Conservation (phyloP, 2,797 vertebrate genomes). For the Tauraco hartlaubi region DNA sequence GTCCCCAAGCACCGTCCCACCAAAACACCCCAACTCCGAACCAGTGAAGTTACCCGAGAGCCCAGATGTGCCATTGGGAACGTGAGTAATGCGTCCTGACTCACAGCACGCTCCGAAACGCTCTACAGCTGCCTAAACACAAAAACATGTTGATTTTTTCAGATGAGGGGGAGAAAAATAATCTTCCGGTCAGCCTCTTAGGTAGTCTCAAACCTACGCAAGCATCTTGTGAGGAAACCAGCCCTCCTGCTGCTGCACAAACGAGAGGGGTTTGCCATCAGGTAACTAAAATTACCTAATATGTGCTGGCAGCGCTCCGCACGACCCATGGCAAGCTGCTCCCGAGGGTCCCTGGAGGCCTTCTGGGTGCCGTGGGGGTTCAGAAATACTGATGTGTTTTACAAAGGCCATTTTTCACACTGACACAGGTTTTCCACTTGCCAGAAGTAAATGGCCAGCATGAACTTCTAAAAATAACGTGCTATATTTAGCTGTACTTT, state of each 20-base stretch:
- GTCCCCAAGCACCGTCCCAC: neutral
- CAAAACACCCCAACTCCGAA: neutral
- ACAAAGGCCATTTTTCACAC: neutral
- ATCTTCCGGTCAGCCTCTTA: fast-evolving
- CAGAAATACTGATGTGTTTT: neutral
- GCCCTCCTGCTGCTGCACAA: neutral
- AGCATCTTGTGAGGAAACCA: neutral
- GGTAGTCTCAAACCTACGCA: neutral
- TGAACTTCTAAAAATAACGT: conserved; percentile 11
- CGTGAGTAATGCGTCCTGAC: neutral
- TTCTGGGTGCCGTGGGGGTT: neutral
- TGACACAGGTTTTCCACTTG: neutral
- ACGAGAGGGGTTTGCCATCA: neutral
- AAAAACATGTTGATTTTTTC: neutral
- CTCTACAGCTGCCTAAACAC: neutral
- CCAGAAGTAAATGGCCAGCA: conserved; percentile 12
- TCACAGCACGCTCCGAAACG: neutral
- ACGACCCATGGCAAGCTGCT: neutral
- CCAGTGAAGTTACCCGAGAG: neutral
- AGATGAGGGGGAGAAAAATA: neutral
- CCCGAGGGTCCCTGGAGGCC: neutral
- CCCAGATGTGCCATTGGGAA: neutral
- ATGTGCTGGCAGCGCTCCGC: neutral
- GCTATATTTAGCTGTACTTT: conserved; percentile 22
- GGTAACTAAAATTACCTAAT: neutral